Evolutionary conservation across 2,113 vertebrate genomes (phyloP).

Genomic region (Labrus mixtus): DNA sequence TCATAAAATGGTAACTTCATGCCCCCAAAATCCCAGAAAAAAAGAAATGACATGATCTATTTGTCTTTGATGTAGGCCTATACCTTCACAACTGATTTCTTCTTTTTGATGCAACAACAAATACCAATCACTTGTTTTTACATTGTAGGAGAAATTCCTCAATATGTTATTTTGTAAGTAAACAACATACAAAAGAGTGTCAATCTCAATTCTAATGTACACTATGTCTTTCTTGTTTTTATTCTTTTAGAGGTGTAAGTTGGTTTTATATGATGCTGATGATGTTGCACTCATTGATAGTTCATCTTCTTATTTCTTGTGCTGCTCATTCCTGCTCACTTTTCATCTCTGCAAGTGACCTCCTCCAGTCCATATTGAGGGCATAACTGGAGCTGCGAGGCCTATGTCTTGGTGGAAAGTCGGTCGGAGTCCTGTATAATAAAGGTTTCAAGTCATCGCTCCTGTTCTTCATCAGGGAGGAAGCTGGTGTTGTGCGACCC

Average conservation of each 20-base stretch:
- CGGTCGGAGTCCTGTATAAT: constrained; percentile 42
- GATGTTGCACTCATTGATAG: neutral
- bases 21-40: neutral
- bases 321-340: constrained; percentile 36
- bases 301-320: neutral
- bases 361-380: constrained; percentile 57
- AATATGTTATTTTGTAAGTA: too few relatives aligned
- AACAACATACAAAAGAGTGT: too few relatives aligned
- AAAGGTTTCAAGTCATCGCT: constrained; percentile 68
- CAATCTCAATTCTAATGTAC: too few relatives aligned
- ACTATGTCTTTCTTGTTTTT: too few relatives aligned
- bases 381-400: constrained; percentile 57
- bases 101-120: neutral
- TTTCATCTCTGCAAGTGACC: constrained; percentile 15
- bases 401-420: constrained; percentile 54
- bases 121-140: neutral
- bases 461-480: constrained; percentile 86
- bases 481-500: constrained; percentile 74
- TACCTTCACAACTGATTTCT: too few relatives aligned
- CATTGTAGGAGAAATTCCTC: neutral
- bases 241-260: too few relatives aligned
- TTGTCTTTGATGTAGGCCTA: too few relatives aligned
- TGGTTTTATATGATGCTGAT: neutral
- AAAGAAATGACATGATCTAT: too few relatives aligned
- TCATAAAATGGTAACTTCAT: too few relatives aligned